Base-by-base conservation (phyloP, 2,888 invertebrate genomes). In the Meiosimyza platycephala region DNA sequence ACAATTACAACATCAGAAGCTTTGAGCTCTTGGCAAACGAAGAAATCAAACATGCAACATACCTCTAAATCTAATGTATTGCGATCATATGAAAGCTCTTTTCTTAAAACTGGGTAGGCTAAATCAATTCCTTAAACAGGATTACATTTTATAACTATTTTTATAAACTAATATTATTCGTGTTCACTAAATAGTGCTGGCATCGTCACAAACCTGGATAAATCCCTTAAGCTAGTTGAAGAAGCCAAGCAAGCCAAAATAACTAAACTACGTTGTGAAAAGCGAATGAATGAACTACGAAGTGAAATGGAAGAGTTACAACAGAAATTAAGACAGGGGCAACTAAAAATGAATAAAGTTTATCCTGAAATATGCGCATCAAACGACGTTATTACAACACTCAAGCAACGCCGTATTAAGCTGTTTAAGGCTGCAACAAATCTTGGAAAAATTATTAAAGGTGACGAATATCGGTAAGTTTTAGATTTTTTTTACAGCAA, bases 331-430 rank as follows among this genome's bases (percentile, higher is more conserved):
- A 79, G 80, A 6, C 74, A 78, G 64, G 85, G 86, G 72, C 85
- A 86, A 52, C 71, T 78, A 15, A 81, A 79, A 72, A 80, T 86
- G 64, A 74, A 81, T 1, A 81, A 79, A 22, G 81, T 86, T 40
- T 85, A 84, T 77, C 85, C 87, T 7, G 80, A 81, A 72, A 85
- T 87, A 28, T 83, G 82, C 52, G 75, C 77, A 57, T 82, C 82
- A 13, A 83, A 87, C 74, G 82, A 84, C 74, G 76, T 80, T 33
- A 83, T 87, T 48, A 79, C 81, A 50, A 81, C 83, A 15, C 74
- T 85, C 0, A 86, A 84, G 72, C 78, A 83, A 55, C 83, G 81
- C 60, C 82, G 84, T 18, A 74, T 70, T 11, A 85, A 85, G 72
- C 76, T 86, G 0, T 80, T 80, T 68, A 80, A 82, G 63, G 80